phyloP scores from a whole-genome alignment of 2,113 vertebrate species.

The Bagarius yarrelli region DNA sequence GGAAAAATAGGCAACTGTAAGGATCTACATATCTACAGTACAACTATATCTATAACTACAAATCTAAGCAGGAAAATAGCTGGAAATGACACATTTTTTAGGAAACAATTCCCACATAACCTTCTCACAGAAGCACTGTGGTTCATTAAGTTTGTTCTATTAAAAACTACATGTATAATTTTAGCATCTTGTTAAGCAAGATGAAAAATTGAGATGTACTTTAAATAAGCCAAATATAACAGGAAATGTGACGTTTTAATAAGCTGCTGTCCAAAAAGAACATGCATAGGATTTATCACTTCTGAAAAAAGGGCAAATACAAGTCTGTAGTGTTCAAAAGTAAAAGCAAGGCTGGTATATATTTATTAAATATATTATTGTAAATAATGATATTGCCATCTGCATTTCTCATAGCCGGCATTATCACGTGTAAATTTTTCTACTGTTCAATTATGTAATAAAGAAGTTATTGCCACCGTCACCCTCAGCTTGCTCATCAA shows the following conservation, averaged over 20 bases:
- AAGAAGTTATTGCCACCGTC: too few relatives aligned
- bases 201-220: conserved; percentile 5
- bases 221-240: conserved; percentile 30
- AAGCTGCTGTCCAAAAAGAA: conserved; percentile 8
- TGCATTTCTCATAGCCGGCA: too few relatives aligned
- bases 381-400: too few relatives aligned
- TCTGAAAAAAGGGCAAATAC: conserved; percentile 6
- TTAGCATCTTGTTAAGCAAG: conserved; percentile 7
- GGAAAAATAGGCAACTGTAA: too few relatives aligned
- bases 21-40: too few relatives aligned
- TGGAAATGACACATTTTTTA: conserved; percentile 28
- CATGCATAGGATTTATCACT: conserved; percentile 28
- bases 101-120: conserved; percentile 17
- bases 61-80: neutral
- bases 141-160: conserved; percentile 17
- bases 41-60: too few relatives aligned
- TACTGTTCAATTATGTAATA: too few relatives aligned
- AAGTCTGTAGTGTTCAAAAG: neutral
- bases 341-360: neutral
- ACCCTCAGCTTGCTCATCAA: too few relatives aligned
- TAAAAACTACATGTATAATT: conserved; percentile 8
- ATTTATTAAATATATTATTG: neutral
- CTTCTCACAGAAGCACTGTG: conserved; percentile 4
- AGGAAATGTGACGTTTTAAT: conserved; percentile 7
- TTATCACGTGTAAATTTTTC: too few relatives aligned